phyloP scores from a whole-genome alignment of 2,797 vertebrate genomes.

The Heliangelus exortis region DNA sequence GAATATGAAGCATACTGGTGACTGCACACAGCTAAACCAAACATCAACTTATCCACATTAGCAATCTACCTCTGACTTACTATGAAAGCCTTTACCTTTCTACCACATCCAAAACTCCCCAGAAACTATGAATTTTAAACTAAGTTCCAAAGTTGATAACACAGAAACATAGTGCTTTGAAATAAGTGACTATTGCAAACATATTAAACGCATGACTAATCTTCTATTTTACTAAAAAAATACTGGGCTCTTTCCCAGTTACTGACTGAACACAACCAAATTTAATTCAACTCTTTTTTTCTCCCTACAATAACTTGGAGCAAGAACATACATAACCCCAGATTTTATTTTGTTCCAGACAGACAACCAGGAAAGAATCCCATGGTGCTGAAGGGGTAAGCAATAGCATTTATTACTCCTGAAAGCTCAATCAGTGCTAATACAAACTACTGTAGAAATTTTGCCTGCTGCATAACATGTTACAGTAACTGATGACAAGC shows the following conservation, averaged over 20 bases:
- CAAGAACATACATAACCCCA: conserved; percentile 13
- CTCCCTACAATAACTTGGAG: conserved; percentile 52
- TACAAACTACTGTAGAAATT: conserved; percentile 9
- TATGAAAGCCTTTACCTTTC: neutral
- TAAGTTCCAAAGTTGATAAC: neutral
- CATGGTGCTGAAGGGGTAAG: neutral
- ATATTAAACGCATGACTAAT: conserved; percentile 43
- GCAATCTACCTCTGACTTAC: neutral
- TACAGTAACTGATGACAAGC: neutral
- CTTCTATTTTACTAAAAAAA: conserved; percentile 51
- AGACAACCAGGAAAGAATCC: conserved; percentile 2
- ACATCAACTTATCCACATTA: neutral
- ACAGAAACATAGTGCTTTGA: conserved; percentile 12
- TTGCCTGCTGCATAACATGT: neutral
- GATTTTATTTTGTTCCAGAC: conserved; percentile 8
- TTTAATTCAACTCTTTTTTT: conserved; percentile 15
- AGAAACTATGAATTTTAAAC: conserved; percentile 21
- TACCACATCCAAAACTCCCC: neutral
- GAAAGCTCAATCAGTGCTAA: conserved; percentile 26
- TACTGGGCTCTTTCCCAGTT: conserved; percentile 49
- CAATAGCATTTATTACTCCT: neutral
- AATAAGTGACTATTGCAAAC: conserved; percentile 29
- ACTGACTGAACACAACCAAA: conserved; percentile 21
- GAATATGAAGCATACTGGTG: neutral
- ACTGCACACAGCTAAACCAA: conserved; percentile 24